These are phyloP conservation scores for Cyclophora punctaria DNA, from an alignment of 2,888 invertebrate genomes.

Conservation along the genomic window DNA sequence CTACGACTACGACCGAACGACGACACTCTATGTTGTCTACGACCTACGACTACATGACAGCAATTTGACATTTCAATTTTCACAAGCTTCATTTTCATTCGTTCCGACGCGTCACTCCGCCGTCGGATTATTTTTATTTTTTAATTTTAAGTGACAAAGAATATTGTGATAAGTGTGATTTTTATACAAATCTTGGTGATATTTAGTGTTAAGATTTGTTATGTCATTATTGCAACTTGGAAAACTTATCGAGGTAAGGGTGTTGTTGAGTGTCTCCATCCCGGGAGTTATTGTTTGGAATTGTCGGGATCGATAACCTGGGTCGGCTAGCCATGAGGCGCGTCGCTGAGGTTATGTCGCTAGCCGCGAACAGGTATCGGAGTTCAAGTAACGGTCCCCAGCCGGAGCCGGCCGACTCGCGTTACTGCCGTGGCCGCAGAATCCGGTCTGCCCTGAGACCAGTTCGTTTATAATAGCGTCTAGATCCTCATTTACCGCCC, in stretches of 20 bases:
- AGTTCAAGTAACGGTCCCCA: slow-evolving; percentile 73
- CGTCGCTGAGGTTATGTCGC: slow-evolving; percentile 72
- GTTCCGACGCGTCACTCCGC: slow-evolving; percentile 57
- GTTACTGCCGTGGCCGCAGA: slow-evolving; percentile 59
- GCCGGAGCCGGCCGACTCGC: slow-evolving; percentile 52
- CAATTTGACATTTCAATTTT: slow-evolving; percentile 1
- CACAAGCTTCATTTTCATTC: slow-evolving; percentile 7
- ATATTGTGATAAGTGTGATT: slow-evolving; percentile 74
- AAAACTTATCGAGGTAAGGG: slow-evolving; percentile 67
- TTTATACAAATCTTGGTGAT: slow-evolving; percentile 71
- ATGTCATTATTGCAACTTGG: slow-evolving; percentile 63
- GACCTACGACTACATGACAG: background rate
- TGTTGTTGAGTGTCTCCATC: slow-evolving; percentile 29
- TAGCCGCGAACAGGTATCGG: slow-evolving; percentile 59
- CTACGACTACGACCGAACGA: background rate
- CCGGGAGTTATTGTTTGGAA: slow-evolving; percentile 64
- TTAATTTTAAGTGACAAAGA: slow-evolving; percentile 62
- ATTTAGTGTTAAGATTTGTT: slow-evolving; percentile 72
- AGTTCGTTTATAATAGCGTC: slow-evolving; percentile 64
- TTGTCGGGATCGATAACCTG: slow-evolving; percentile 72
- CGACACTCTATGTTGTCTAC: background rate
- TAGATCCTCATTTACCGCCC: slow-evolving; percentile 69
- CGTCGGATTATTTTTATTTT: slow-evolving; percentile 67
- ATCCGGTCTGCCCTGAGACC: slow-evolving; percentile 65
- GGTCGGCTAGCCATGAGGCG: slow-evolving; percentile 72